Percentiles rank a stretch among this genome's conserved stretches.
Evolutionary conservation across 2,888 invertebrate species (phyloP).

Genomic region (Antitype chi): DNA sequence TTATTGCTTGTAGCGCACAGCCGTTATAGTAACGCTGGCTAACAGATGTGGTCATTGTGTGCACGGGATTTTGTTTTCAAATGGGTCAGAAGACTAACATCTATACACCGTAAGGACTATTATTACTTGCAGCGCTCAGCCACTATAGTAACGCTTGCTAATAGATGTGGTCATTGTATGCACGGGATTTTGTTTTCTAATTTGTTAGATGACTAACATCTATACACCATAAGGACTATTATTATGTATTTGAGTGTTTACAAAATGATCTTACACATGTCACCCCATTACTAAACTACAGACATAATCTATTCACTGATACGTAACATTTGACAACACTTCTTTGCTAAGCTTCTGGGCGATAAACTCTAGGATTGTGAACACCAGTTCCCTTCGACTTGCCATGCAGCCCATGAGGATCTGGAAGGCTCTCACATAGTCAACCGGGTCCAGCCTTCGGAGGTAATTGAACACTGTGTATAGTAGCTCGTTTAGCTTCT

Average conservation of each 20-base stretch:
- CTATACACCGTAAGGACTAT: too few relatives aligned
- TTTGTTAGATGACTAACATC: too few relatives aligned
- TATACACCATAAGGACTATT: too few relatives aligned
- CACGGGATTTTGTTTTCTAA: too few relatives aligned
- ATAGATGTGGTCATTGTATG: too few relatives aligned
- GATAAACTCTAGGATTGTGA: slow-evolving; percentile 82
- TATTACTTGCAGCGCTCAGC: too few relatives aligned
- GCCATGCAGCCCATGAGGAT: slow-evolving; percentile 77
- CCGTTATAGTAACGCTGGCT: too few relatives aligned
- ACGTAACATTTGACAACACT: slow-evolving; percentile 76
- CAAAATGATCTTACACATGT: neutral
- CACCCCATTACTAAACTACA: neutral
- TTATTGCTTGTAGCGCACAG: too few relatives aligned
- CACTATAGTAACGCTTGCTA: too few relatives aligned
- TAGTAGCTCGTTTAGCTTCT: slow-evolving; percentile 77
- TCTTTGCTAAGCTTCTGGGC: slow-evolving; percentile 77
- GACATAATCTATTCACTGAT: slow-evolving; percentile 15
- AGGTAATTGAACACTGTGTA: slow-evolving; percentile 83
- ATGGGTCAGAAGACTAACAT: too few relatives aligned
- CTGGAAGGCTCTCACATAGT: slow-evolving; percentile 77
- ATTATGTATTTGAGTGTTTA: slow-evolving; percentile 7
- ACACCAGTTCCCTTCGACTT: slow-evolving; percentile 77
- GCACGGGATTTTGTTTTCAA: too few relatives aligned
- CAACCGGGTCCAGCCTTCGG: slow-evolving; percentile 75
- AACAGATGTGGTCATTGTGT: too few relatives aligned